Percentiles rank a stretch among this genome's conserved stretches.
These are phyloP conservation scores for Lontra canadensis DNA, from an alignment of 2,113 vertebrate species.

Conservation along the genomic window DNA sequence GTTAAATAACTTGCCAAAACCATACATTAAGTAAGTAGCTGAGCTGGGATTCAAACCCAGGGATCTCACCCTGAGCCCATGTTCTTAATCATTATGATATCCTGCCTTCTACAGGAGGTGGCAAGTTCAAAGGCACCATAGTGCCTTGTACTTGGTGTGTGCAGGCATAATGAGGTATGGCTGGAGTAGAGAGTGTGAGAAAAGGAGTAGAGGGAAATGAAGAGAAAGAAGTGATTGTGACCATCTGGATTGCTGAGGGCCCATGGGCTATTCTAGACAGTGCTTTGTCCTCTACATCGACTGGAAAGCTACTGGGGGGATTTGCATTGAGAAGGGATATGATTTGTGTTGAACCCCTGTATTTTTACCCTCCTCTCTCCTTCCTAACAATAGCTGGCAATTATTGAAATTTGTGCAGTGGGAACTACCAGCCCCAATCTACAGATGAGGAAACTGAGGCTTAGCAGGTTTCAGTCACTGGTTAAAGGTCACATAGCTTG, in stretches of 20 bases:
- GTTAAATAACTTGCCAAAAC: neutral
- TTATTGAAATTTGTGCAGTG: neutral
- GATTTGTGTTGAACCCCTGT: neutral
- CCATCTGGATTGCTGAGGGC: neutral
- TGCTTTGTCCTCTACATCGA: neutral
- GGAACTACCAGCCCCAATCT: neutral
- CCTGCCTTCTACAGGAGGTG: neutral
- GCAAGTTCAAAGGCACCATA: neutral
- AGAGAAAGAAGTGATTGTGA: neutral
- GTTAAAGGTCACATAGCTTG: neutral
- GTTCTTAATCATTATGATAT: rapidly evolving
- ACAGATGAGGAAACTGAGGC: neutral
- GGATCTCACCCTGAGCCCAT: neutral
- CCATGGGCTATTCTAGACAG: neutral
- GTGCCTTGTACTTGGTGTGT: neutral
- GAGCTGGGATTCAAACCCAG: neutral
- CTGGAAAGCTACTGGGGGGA: neutral
- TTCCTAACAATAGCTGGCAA: neutral
- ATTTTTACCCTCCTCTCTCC: neutral
- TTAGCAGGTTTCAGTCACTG: neutral
- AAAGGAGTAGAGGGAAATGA: neutral
- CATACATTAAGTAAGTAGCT: neutral
- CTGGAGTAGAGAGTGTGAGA: neutral
- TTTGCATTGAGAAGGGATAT: neutral
- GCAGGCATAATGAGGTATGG: neutral